Evolutionary conservation across 2,888 invertebrate species (phyloP).

Genomic region (Andrena hattorfiana): DNA sequence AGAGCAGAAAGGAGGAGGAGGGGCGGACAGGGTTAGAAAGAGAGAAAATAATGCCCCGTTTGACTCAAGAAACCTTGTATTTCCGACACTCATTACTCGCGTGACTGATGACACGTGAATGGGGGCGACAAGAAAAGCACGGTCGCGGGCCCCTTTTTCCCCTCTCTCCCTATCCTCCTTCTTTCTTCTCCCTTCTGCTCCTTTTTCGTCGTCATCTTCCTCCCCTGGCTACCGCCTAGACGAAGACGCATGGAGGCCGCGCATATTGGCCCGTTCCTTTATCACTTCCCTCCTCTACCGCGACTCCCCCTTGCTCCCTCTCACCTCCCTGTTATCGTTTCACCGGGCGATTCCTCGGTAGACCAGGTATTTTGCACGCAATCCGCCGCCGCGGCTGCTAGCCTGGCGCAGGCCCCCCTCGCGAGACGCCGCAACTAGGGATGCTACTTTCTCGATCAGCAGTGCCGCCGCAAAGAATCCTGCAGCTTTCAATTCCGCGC

Average conservation of each 20-base stretch:
- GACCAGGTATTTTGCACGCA: slow-evolving; percentile 68
- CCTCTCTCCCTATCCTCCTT: slow-evolving; percentile 27
- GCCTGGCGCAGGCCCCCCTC: neutral
- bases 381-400: slow-evolving; percentile 49
- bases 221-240: slow-evolving; percentile 5
- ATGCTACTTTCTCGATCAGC: slow-evolving; percentile 17
- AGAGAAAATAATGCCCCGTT: slow-evolving; percentile 57
- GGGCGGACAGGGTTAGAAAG: slow-evolving; percentile 23
- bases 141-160: slow-evolving; percentile 59
- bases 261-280: slow-evolving; percentile 44
- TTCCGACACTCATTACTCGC: slow-evolving; percentile 81
- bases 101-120: slow-evolving; percentile 81
- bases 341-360: slow-evolving; percentile 35
- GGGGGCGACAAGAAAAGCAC: slow-evolving; percentile 78
- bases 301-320: neutral
- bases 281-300: slow-evolving; percentile 5
- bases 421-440: neutral
- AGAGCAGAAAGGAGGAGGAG: slow-evolving; percentile 11
- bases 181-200: slow-evolving; percentile 12
- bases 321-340: slow-evolving; percentile 5
- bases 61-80: slow-evolving; percentile 77
- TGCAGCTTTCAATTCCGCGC: slow-evolving; percentile 35
- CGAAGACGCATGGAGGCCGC: slow-evolving; percentile 34
- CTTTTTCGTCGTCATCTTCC: neutral
- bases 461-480: slow-evolving; percentile 12